These are phyloP conservation scores for Cydia strobilella DNA, from an alignment of 1,140 invertebrate genomes.

Conservation along the genomic window DNA sequence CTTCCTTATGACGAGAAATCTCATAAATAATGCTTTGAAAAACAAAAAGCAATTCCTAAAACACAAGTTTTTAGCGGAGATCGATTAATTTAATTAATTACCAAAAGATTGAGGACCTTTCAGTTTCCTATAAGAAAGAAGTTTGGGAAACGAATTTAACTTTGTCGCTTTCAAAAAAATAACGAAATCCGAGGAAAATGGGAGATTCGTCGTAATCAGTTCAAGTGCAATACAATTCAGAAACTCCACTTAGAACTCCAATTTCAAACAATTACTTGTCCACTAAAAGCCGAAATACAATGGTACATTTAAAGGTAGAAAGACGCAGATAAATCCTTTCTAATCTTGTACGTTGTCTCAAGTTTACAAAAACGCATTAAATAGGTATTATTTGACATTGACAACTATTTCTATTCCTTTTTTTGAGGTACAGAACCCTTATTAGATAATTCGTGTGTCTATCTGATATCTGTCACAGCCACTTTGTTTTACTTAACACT, in stretches of 20 bases:
- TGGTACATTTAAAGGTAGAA: too few species aligned
- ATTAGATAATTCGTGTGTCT: too few species aligned
- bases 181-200: not conserved
- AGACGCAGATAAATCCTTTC: too few species aligned
- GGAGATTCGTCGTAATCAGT: not conserved
- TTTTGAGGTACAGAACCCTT: too few species aligned
- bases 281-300: not conserved
- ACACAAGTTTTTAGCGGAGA: not conserved
- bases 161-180: not conserved
- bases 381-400: too few species aligned
- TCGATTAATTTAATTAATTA: slow-evolving; percentile 1
- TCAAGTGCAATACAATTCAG: not conserved
- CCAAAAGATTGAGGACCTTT: not conserved
- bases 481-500: too few species aligned
- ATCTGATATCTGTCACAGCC: too few species aligned
- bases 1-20: not conserved
- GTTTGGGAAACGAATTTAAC: slow-evolving; percentile 14
- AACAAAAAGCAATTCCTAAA: not conserved
- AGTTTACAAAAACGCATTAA: too few species aligned
- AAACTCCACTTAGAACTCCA: not conserved
- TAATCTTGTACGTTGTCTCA: too few species aligned
- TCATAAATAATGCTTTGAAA: not conserved
- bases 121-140: not conserved
- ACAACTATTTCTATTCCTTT: too few species aligned
- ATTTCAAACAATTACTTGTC: not conserved